These are phyloP conservation scores for Holocentrus rufus DNA, from an alignment of 2,797 vertebrate genomes.

Conservation along the genomic window DNA sequence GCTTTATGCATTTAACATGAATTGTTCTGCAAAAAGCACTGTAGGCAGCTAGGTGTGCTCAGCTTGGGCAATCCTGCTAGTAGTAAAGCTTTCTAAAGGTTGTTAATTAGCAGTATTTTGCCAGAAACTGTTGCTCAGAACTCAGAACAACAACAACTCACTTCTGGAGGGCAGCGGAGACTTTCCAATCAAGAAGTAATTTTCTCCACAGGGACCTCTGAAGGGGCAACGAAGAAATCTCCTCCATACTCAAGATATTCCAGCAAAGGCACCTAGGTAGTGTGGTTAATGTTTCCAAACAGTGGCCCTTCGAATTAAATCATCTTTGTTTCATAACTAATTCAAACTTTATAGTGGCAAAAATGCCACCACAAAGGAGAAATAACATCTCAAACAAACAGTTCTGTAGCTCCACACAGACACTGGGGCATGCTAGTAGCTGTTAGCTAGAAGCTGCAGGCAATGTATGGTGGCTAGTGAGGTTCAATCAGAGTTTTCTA, in stretches of 20 bases:
- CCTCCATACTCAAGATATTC: background rate
- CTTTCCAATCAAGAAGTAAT: background rate
- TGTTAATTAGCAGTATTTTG: background rate
- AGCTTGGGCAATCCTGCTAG: background rate
- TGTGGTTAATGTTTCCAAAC: background rate
- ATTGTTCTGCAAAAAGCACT: background rate
- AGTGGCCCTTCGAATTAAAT: background rate
- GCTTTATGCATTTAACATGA: background rate
- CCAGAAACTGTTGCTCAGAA: background rate
- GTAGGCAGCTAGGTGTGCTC: background rate
- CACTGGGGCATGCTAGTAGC: background rate
- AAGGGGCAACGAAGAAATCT: background rate
- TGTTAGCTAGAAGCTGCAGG: background rate
- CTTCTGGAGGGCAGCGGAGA: background rate
- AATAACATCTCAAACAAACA: no score
- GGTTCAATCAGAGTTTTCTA: background rate
- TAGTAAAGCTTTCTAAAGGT: background rate
- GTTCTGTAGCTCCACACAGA: no score
- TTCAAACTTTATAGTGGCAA: background rate
- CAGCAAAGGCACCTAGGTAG: background rate
- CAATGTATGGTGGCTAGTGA: constrained; percentile 23
- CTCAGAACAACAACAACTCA: constrained; percentile 4
- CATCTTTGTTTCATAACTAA: constrained; percentile 1
- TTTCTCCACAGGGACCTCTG: constrained; percentile 1
- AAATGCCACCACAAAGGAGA: no score